Percentiles rank a stretch among this genome's conserved stretches.
phyloP scores from a whole-genome alignment of 2,797 vertebrate genomes.

The Sebastes ruberrimus region DNA sequence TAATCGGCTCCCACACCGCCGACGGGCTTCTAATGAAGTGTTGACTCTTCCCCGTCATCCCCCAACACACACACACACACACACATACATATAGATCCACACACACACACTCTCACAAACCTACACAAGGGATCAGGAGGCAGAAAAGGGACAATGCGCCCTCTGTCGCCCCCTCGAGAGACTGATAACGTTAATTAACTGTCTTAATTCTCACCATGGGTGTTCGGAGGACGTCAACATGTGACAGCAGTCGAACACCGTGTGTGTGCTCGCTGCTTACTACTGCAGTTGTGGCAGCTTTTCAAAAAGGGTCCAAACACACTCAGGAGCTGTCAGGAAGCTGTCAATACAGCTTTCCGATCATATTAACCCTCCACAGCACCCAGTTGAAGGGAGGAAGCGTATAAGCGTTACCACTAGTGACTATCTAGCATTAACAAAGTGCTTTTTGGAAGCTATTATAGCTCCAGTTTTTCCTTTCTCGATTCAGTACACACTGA shows the following conservation, averaged over 20 bases:
- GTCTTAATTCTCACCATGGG: slow-evolving; percentile 50
- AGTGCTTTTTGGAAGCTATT: slow-evolving; percentile 20
- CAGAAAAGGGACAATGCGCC: slow-evolving; percentile 22
- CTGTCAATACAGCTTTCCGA: slow-evolving; percentile 17
- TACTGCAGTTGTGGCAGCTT: slow-evolving; percentile 2
- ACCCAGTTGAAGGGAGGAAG: not conserved
- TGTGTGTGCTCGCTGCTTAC: not conserved
- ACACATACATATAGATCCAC: not conserved
- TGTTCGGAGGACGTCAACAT: slow-evolving; percentile 37
- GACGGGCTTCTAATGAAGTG: slow-evolving; percentile 68
- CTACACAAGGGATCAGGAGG: slow-evolving; percentile 3
- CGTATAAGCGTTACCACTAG: not conserved
- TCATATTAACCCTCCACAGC: slow-evolving; percentile 4
- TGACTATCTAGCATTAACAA: not conserved
- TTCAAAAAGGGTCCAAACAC: slow-evolving; percentile 5
- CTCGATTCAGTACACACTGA: not conserved
- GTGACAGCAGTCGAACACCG: slow-evolving; percentile 49
- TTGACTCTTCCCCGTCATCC: slow-evolving; percentile 44
- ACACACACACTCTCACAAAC: not conserved
- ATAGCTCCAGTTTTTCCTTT: not conserved
- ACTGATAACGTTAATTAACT: slow-evolving; percentile 66
- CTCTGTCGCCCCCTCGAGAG: slow-evolving; percentile 21
- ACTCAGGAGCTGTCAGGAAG: not conserved
- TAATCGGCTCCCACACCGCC: slow-evolving; percentile 49
- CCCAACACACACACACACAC: not conserved